Base-by-base conservation (phyloP, 1,140 invertebrate genomes). In the Aphis gossypii region DNA sequence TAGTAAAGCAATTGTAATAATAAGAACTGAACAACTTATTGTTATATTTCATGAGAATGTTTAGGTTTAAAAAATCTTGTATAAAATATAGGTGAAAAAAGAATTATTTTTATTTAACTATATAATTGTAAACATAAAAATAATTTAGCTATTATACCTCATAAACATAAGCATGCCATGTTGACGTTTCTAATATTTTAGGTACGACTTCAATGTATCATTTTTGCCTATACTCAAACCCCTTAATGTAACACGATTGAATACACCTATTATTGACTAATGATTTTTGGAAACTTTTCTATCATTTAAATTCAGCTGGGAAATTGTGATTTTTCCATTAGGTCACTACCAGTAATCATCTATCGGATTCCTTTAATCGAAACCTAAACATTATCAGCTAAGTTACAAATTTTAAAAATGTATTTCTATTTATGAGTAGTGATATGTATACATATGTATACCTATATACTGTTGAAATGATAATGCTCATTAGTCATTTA, bases 91-190 rank as follows among this genome's bases (percentile, higher is more conserved):
- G 60, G 60, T 76, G 60, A 76, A 51, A 30, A 76, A 76, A n/a
- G 25, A 68, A 30, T 68, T n/a, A n/a, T 76, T 76, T 76, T 11
- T 76, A n/a, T 76, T 76, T 21, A n/a, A 76, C n/a, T n/a, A 18
- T 51, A 76, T n/a, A n/a, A 76, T 76, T 76, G 60, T 76, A 76
- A 76, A 76, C 60, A 76, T n/a, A 76, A 76, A 76, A 76, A 76
- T 76, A n/a, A 76, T 76, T 76, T n/a, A 76, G 60, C n/a, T 76
- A 30, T 11, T 76, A n/a, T 20, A 18, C 23, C n/a, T n/a, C 5
- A 76, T 68, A 68, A n/a, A 76, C 60, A 76, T 76, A 76, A 0
- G 0, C 30, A 35, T 76, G 60, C 18, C 14, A 68, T 76, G n/a
- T 76, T 76, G 60, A 76, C 60, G n/a, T 76, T 68, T 11, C 30